Evolutionary conservation across 1,140 invertebrate genomes (phyloP).

Genomic region (Metopolophium dirhodum): DNA sequence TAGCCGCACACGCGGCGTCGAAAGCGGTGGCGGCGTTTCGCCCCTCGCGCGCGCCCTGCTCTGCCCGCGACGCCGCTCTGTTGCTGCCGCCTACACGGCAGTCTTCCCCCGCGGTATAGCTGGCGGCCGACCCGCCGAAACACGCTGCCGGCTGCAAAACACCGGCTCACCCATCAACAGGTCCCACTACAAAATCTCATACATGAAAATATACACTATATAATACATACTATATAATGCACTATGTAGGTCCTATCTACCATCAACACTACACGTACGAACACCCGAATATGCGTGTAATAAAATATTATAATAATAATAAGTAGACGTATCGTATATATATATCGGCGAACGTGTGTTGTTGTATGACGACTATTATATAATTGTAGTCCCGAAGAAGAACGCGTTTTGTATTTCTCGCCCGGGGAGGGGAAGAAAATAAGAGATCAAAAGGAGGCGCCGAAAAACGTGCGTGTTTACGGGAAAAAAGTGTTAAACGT

Average conservation of each 20-base stretch:
- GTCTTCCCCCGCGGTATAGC: constrained; percentile 8
- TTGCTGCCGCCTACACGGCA: constrained; percentile 37
- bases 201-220: not conserved
- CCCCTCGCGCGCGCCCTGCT: constrained; percentile 7
- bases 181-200: constrained; percentile 16
- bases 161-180: constrained; percentile 52
- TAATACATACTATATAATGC: not conserved
- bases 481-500: constrained; percentile 38
- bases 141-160: constrained; percentile 51
- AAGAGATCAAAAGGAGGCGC: constrained; percentile 42
- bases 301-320: not conserved
- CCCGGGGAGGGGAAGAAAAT: not conserved
- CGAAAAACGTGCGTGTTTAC: constrained; percentile 14
- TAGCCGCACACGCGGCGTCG: constrained; percentile 12
- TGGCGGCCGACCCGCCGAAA: constrained; percentile 4
- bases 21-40: constrained; percentile 3
- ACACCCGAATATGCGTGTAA: not conserved
- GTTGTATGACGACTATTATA: not conserved
- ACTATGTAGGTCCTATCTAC: not conserved
- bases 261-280: not conserved
- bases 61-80: not conserved
- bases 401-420: not conserved
- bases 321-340: not conserved
- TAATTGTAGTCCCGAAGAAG: not conserved
- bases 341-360: not conserved